These are phyloP conservation scores for Acanthiza pusilla DNA, from an alignment of 2,797 vertebrate genomes.

Conservation along the genomic window DNA sequence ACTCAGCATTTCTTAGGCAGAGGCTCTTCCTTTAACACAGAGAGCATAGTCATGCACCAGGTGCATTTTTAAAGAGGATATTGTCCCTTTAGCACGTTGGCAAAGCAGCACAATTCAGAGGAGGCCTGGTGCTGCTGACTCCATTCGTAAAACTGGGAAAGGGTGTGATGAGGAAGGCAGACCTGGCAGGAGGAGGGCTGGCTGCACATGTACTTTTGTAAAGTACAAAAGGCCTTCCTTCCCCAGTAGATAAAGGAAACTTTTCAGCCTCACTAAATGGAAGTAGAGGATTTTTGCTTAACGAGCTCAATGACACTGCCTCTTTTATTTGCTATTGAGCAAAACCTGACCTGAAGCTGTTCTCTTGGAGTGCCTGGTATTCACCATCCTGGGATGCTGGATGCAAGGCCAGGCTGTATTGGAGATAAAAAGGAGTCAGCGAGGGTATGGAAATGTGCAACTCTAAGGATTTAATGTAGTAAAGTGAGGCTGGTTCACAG, in stretches of 20 bases:
- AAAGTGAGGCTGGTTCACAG: not conserved
- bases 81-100: not conserved
- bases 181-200: not conserved
- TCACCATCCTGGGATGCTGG: not conserved
- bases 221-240: not conserved
- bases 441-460: not conserved
- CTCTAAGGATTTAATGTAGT: not conserved
- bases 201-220: not conserved
- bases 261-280: not conserved
- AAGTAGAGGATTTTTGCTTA: not conserved
- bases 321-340: not conserved
- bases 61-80: not conserved
- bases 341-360: not conserved
- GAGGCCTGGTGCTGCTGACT: accelerated
- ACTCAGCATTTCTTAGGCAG: not conserved
- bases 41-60: accelerated
- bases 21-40: accelerated
- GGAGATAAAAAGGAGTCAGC: not conserved
- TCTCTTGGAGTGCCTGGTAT: not conserved
- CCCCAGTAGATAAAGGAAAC: not conserved
- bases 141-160: not conserved
- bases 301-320: accelerated
- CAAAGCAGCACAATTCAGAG: accelerated
- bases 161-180: accelerated
- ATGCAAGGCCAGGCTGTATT: not conserved